Evolutionary conservation across 2,888 invertebrate species (phyloP).

Genomic region (Deroplatys truncata): DNA sequence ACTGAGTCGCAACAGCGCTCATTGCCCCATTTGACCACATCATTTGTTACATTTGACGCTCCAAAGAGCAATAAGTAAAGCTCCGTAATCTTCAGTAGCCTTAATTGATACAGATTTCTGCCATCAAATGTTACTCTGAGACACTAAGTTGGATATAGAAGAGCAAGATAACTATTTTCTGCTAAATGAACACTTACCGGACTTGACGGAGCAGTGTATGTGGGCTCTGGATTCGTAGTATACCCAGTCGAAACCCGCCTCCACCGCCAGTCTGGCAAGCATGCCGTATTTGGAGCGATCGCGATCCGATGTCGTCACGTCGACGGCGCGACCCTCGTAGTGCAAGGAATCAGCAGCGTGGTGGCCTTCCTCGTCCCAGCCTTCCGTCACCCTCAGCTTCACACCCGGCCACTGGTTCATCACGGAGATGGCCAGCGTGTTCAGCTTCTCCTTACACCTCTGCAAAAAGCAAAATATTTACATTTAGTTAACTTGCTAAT

Average conservation of each 20-base stretch:
- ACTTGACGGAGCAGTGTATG: slow-evolving; percentile 96
- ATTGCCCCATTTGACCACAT: no score
- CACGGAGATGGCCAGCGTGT: slow-evolving; percentile 90
- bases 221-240: slow-evolving; percentile 92
- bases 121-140: no score
- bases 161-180: no score
- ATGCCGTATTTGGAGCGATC: slow-evolving; percentile 93
- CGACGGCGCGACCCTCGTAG: slow-evolving; percentile 95
- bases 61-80: no score
- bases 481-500: not conserved
- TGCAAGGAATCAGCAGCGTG: slow-evolving; percentile 82
- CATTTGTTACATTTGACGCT: no score
- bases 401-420: slow-evolving; percentile 99
- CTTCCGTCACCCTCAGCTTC: slow-evolving; percentile 86
- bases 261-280: slow-evolving; percentile 91
- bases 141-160: no score
- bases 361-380: slow-evolving; percentile 87
- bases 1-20: no score
- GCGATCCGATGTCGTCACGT: slow-evolving; percentile 90
- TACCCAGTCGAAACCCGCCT: slow-evolving; percentile 98
- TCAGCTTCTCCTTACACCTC: slow-evolving; percentile 94
- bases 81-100: no score
- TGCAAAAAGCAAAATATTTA: slow-evolving; percentile 52
- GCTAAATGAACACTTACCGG: slow-evolving; percentile 62
- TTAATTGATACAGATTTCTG: no score